These are phyloP conservation scores for Fringilla coelebs DNA, from an alignment of 2,797 vertebrate genomes.

Conservation along the genomic window DNA sequence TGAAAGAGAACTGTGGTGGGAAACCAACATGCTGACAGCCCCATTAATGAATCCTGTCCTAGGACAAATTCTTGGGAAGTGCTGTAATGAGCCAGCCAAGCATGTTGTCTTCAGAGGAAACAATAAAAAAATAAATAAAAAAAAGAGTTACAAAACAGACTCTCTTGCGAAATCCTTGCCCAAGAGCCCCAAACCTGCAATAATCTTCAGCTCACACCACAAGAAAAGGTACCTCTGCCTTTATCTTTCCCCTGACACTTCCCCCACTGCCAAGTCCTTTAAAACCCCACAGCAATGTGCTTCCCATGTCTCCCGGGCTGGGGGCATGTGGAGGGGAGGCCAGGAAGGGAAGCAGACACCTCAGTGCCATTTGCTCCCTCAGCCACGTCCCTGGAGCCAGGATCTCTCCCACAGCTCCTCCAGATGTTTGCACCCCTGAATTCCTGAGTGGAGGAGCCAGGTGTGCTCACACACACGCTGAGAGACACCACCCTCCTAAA, in stretches of 20 bases:
- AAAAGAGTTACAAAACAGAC: background rate
- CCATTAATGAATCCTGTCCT: background rate
- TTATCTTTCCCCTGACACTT: background rate
- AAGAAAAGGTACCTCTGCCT: background rate
- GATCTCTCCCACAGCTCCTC: background rate
- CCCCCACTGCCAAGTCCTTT: background rate
- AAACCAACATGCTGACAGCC: background rate
- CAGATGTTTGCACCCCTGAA: background rate
- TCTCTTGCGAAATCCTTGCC: background rate
- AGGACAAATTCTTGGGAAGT: constrained; percentile 41
- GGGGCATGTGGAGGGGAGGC: background rate
- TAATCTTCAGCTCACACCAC: background rate
- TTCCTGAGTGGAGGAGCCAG: background rate
- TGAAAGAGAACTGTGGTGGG: background rate
- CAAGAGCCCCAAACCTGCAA: background rate
- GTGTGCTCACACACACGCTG: background rate
- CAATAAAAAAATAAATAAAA: background rate
- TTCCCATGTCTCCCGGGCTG: background rate
- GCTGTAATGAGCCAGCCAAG: constrained; percentile 30
- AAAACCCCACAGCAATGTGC: background rate
- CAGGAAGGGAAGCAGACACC: background rate
- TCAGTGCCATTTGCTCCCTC: background rate
- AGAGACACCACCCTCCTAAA: background rate
- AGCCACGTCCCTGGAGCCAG: background rate
- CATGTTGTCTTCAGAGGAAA: constrained; percentile 4